Evolutionary conservation across 2,888 invertebrate species (phyloP), one percentile per base, ranked within the genome.

Genomic region (Chymomyza procnemis): DNA sequence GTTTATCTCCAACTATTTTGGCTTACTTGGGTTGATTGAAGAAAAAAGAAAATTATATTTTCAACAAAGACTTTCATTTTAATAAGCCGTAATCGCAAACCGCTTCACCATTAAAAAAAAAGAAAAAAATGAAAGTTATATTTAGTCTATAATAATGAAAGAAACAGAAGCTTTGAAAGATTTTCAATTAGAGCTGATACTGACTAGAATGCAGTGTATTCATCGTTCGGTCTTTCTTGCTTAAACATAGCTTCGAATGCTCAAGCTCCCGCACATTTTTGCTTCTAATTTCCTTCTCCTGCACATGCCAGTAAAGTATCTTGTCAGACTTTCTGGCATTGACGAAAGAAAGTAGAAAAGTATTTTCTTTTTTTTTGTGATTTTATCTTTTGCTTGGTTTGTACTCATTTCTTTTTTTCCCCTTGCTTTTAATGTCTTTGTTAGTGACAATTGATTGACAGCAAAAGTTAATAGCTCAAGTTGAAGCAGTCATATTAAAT

Each of bases 401-500:
- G 58, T 63, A 47, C 56, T 55, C 8, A 16, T 4, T 8, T 16
- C 41, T 55, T 52, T 55, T 60, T 56, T 59, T 50, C 50, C 52
- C 21, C 26, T 67, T 50, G 46, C 58, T 66, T 62, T 48, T 74
- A 48, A 64, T 64, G 54, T 67, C 69, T 66, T 73, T 62, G 61
- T 68, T 63, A 76, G 69, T 78, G 88, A 81, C 82, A 81, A 73
- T 87, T 85, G 84, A 87, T 85, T 85, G 84, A 86, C 86, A 76
- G 88, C 66, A 78, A 79, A 78, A 81, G 85, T 78, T 84, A 86
- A 85, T 81, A 73, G 73, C 73, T 77, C 77, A 85, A 78, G 76
- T 73, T 69, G 66, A 46, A 50, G 16, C 48, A 12, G 34, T 41
- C 34, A 14, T 41, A 14, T 12, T 41, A 41, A 41, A 41, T 41